Evolutionary conservation across 2,888 invertebrate species (phyloP), one percentile per base, ranked within the genome.

Genomic region (Timema cristinae): DNA sequence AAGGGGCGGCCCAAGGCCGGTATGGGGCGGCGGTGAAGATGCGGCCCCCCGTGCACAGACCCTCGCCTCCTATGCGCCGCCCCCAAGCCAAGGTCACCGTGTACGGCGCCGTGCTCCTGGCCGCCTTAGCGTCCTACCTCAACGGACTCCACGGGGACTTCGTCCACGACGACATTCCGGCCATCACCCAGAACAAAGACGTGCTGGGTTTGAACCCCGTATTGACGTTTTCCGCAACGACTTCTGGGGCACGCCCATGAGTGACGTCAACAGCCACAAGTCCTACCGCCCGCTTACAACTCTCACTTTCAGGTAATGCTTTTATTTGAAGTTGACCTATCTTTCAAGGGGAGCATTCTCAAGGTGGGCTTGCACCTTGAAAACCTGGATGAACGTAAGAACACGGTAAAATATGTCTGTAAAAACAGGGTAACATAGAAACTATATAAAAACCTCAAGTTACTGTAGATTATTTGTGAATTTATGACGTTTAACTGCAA

Each of bases 171-270:
- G 94, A 95, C 81, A 89, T 94, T 76, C 93, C 92, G 72, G 94
- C 94, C 52, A 90, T 94, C 77, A 90, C 90, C 79, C 86, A 89
- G 75, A 95, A 94, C 82, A 87, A 88, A 79, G 94, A 95, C 82
- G 94, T 94, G 75, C 86, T 88, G 68, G 93, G 90, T 0, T 84
- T 85, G 70, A 90, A 86, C 75, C 83, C 88, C 50, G 81, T 91
- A 77, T 79, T 84, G 75, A 86, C 78, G 85, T 91, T 77, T 89
- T 92, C 79, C 84, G 85, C 78, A 91, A 93, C 81, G 95, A 95
- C 83, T 95, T 94, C 81, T 95, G 94, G 95, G 94, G 94, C n/a
- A 91, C 90, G 71, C 90, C 92, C 51, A 93, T 95, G 91, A 86
- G 88, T n/a, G 91, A 92, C 79, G 84, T 88, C 70, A 86, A 86